Conservation (phyloP, 2,113 vertebrate species). For the Raphicerus campestris region DNA sequence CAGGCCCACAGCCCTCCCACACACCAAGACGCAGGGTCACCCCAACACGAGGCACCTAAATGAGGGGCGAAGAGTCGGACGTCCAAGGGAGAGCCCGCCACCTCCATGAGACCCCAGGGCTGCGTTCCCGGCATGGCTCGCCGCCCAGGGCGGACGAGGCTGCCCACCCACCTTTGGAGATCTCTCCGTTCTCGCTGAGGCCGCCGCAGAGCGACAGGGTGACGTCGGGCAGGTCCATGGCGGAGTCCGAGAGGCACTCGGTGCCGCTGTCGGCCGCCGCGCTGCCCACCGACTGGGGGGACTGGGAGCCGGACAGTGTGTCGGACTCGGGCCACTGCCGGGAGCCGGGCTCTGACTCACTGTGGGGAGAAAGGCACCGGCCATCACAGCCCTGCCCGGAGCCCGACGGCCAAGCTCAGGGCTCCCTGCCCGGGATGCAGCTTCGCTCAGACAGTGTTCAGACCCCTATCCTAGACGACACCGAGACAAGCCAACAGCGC, state of each 20-base stretch:
- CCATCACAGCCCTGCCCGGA: neutral
- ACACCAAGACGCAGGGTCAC: neutral
- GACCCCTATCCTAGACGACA: neutral
- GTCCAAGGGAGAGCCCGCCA: neutral
- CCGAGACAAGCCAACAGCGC: neutral
- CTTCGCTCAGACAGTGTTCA: neutral
- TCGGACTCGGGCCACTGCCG: constrained; percentile 89
- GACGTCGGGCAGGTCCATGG: constrained; percentile 91
- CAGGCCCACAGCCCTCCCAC: neutral
- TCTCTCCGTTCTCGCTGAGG: constrained; percentile 91
- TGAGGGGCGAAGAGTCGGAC: neutral
- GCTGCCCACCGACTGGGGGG: constrained; percentile 93
- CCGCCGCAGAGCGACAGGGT: constrained; percentile 95
- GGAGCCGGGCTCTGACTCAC: constrained; percentile 87
- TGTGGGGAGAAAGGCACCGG: constrained; percentile 51
- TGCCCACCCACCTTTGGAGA: constrained; percentile 87
- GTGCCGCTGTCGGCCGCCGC: constrained; percentile 94
- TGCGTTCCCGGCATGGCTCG: neutral
- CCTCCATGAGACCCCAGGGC: neutral
- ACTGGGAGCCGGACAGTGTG: constrained; percentile 89
- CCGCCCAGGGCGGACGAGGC: neutral
- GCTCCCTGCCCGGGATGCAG: neutral
- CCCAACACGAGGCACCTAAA: neutral
- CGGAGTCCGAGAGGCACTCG: constrained; percentile 93
- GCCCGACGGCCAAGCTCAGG: neutral